phyloP scores from a whole-genome alignment of 2,113 vertebrate species.

The Pachyramphus minor region DNA sequence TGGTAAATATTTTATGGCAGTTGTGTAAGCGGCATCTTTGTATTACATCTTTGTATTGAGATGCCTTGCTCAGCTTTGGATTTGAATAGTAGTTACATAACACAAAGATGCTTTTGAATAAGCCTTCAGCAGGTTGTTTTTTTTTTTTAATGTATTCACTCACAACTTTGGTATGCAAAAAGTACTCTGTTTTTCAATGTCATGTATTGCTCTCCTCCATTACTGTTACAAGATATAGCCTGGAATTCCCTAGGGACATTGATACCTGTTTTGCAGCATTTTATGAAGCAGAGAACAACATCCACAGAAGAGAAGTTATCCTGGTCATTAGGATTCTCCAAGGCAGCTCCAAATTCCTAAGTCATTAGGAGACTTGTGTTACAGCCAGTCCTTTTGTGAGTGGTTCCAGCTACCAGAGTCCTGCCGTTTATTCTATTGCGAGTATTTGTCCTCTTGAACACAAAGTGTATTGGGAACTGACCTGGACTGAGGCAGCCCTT shows the following conservation, averaged over 20 bases:
- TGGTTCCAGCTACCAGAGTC: background rate
- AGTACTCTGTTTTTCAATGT: background rate
- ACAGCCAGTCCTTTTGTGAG: background rate
- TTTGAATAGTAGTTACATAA: background rate
- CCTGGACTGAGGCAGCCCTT: background rate
- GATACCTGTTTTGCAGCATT: background rate
- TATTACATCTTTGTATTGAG: no score
- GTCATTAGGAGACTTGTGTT: background rate
- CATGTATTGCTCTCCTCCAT: background rate
- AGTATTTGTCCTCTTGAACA: background rate
- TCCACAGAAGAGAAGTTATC: background rate
- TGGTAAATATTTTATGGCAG: background rate
- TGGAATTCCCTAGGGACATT: background rate
- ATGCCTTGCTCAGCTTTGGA: background rate
- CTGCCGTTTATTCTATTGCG: rapidly evolving
- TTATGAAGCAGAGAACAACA: background rate
- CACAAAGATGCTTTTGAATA: background rate
- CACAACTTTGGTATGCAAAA: background rate
- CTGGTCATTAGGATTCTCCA: background rate
- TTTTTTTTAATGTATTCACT: background rate
- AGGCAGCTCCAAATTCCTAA: background rate
- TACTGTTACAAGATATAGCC: background rate
- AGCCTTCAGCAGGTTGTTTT: background rate
- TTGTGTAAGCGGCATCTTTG: background rate
- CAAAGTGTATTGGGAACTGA: background rate